Base-by-base conservation (phyloP, 1,140 invertebrate genomes). In the Arctopsyche grandis region DNA sequence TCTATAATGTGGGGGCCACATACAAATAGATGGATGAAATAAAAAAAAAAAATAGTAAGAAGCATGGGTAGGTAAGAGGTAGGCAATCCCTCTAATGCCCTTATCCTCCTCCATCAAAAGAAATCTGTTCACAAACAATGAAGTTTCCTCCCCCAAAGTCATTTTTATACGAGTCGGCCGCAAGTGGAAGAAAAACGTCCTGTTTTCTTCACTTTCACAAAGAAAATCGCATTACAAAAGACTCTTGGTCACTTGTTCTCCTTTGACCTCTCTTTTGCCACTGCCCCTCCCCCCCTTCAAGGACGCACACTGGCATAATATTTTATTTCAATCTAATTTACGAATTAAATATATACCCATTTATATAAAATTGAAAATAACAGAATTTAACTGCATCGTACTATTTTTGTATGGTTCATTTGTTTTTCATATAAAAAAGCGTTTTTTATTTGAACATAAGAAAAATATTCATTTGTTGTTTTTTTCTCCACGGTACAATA, bases 111-210 rank as follows among this genome's bases (percentile, higher is more conserved):
- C 48, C 48, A 46, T 74, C 48, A 46, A 74, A 74, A 74, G 71
- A 74, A 74, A 74, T 74, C 71, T 74, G 71, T 74, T 74, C 71
- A 29, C 71, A 74, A 74, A 74, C 71, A 74, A 74, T 48, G 71
- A 74, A 56, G 48, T 74, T 74, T 74, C 71, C 71, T 74, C 46
- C 71, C 44, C n/a, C 44, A 24, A 74, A 74, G 71, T 56, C 71
- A 74, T 74, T 74, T 74, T 74, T 74, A 74, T 74, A 74, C 16
- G 44, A 46, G 71, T 70, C 29, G 26, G 69, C 69, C 69, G 26
- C 69, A 44, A 44, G 44, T 24, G 44, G 71, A 74, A 56, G 71
- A 74, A 74, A 74, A 56, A 74, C 48, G 44, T 46, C 48, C 71
- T 74, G 71, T 74, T 74, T 74, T 74, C 71, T 74, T 74, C 9